Evolutionary conservation across 2,797 vertebrate genomes (phyloP).

Genomic region (Eremophila alpestris): DNA sequence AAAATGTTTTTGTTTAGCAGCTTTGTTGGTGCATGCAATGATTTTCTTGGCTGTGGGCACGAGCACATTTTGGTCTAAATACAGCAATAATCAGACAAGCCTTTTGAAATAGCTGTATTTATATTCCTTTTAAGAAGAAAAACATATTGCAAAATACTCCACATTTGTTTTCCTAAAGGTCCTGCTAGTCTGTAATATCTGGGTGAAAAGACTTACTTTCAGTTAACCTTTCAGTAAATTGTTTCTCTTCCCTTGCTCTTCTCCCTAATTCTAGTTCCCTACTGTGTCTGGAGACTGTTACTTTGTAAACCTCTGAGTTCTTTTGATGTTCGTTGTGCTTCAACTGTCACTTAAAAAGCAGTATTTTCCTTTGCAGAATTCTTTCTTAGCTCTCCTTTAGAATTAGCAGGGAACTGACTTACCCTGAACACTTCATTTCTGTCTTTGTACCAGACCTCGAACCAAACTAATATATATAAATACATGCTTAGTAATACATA

Average conservation of each 20-base stretch:
- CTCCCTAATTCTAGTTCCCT: not conserved
- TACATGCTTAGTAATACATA: not conserved
- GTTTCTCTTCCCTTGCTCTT: not conserved
- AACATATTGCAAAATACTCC: not conserved
- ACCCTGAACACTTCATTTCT: not conserved
- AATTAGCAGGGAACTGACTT: not conserved
- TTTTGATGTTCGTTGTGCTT: not conserved
- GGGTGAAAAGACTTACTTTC: not conserved
- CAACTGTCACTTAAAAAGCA: not conserved
- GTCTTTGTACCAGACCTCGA: not conserved
- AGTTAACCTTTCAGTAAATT: not conserved
- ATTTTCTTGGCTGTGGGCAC: not conserved
- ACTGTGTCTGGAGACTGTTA: not conserved
- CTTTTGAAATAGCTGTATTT: not conserved
- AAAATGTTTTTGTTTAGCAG: not conserved
- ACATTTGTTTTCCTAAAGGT: not conserved
- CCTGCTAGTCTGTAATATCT: not conserved
- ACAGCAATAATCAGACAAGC: not conserved
- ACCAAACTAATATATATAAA: not conserved
- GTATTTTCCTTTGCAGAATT: not conserved
- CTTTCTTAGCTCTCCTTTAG: not conserved
- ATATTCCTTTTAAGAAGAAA: not conserved
- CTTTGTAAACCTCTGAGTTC: not conserved
- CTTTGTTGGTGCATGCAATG: not conserved
- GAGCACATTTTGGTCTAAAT: too few species aligned